These are phyloP conservation scores for Syngnathus scovelli DNA, from an alignment of 2,113 vertebrate genomes.

Conservation along the genomic window DNA sequence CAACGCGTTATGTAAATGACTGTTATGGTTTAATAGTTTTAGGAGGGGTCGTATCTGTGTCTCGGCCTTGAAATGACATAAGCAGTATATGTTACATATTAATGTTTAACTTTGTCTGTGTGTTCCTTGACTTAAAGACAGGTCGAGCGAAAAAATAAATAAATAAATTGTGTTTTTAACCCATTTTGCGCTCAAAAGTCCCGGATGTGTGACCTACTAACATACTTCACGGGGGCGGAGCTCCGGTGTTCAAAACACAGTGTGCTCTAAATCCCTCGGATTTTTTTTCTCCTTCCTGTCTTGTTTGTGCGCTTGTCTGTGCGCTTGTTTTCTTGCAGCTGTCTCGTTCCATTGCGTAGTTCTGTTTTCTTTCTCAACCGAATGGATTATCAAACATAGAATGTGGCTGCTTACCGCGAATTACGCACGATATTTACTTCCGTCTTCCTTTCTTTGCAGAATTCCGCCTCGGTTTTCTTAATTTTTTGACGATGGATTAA, in stretches of 20 bases:
- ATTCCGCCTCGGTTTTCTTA: slow-evolving; percentile 27
- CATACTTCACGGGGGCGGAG: slow-evolving; percentile 61
- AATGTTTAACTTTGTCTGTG: background rate
- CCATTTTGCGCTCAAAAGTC: slow-evolving; percentile 60
- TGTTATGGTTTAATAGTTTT: background rate
- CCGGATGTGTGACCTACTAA: slow-evolving; percentile 72
- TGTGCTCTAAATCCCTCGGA: slow-evolving; percentile 27
- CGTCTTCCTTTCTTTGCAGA: slow-evolving; percentile 8
- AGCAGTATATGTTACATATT: background rate
- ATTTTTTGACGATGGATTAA: slow-evolving; percentile 35
- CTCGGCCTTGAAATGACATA: background rate
- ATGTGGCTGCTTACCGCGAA: slow-evolving; percentile 30
- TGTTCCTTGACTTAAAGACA: background rate
- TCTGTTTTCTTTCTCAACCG: background rate
- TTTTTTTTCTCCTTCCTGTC: slow-evolving; percentile 32
- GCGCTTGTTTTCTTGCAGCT: slow-evolving; percentile 13
- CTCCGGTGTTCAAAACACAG: slow-evolving; percentile 50
- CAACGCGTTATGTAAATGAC: background rate
- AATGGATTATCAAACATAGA: slow-evolving; percentile 1
- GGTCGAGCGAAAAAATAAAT: background rate
- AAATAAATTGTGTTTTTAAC: slow-evolving; percentile 23
- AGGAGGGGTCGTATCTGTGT: background rate
- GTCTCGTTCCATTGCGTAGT: background rate
- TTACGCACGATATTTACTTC: slow-evolving; percentile 1
- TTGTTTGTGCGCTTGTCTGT: slow-evolving; percentile 35